Evolutionary conservation across 2,888 invertebrate genomes (phyloP).

Genomic region (Epistrophe grossulariae): DNA sequence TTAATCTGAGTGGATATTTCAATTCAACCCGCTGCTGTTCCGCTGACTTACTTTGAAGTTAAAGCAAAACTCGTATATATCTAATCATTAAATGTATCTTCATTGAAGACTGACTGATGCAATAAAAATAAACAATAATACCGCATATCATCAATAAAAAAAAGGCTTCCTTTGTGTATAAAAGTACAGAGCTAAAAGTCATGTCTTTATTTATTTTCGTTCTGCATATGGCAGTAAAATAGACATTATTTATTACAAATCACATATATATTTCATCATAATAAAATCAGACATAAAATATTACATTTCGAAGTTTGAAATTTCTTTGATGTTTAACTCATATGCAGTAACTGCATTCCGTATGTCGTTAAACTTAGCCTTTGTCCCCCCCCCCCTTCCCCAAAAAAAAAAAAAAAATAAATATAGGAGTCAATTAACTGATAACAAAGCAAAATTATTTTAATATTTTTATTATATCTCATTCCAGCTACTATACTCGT

Average conservation of each 20-base stretch:
- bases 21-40: too few relatives aligned
- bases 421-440: constrained; percentile 64
- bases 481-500: not conserved
- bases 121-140: constrained; percentile 49
- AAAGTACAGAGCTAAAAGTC: not conserved
- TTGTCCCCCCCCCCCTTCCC: constrained; percentile 33
- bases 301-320: constrained; percentile 16
- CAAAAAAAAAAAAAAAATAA: constrained; percentile 26
- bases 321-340: constrained; percentile 18
- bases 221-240: constrained; percentile 48
- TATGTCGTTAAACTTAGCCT: constrained; percentile 2
- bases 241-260: constrained; percentile 69
- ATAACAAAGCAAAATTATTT: constrained; percentile 59
- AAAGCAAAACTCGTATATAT: constrained; percentile 4
- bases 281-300: constrained; percentile 22
- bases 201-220: not conserved
- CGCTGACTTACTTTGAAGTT: not conserved
- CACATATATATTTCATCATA: constrained; percentile 59
- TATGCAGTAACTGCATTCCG: not conserved
- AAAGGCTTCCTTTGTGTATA: constrained; percentile 53
- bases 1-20: too few relatives aligned
- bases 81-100: constrained; percentile 45
- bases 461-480: constrained; percentile 37
- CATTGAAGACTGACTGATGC: constrained; percentile 20
- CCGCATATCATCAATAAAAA: constrained; percentile 61